Evolutionary conservation across 2,113 vertebrate genomes (phyloP).

Genomic region (Archilochus colubris): DNA sequence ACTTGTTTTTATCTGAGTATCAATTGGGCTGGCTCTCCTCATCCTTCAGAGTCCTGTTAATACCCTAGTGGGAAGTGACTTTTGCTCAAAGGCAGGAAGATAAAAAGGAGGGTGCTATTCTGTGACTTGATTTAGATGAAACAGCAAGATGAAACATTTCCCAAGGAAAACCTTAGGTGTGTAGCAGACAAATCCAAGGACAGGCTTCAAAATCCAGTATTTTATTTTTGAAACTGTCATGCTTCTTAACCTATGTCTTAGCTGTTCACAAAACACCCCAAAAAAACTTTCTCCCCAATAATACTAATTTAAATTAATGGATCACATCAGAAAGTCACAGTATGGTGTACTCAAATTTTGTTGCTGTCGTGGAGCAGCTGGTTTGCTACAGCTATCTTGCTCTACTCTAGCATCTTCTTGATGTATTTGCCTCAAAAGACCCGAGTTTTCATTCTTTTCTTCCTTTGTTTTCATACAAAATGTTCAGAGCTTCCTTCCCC

Average conservation of each 20-base stretch:
- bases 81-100: neutral
- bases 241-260: neutral
- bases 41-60: neutral
- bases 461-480: neutral
- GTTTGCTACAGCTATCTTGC: neutral
- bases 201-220: neutral
- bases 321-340: neutral
- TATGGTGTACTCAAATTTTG: neutral
- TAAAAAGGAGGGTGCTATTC: neutral
- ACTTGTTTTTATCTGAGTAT: neutral
- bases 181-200: neutral
- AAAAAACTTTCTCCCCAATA: neutral
- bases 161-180: neutral
- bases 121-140: neutral
- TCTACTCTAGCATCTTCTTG: neutral
- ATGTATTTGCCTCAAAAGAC: neutral
- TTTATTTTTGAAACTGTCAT: neutral
- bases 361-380: neutral
- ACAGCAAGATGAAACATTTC: neutral
- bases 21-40: neutral
- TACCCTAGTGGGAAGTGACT: neutral
- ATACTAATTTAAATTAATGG: neutral
- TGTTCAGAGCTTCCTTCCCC: neutral
- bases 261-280: neutral
- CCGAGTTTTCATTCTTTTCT: neutral